Evolutionary conservation across 1,140 invertebrate species (phyloP).

Genomic region (Ostrea edulis): DNA sequence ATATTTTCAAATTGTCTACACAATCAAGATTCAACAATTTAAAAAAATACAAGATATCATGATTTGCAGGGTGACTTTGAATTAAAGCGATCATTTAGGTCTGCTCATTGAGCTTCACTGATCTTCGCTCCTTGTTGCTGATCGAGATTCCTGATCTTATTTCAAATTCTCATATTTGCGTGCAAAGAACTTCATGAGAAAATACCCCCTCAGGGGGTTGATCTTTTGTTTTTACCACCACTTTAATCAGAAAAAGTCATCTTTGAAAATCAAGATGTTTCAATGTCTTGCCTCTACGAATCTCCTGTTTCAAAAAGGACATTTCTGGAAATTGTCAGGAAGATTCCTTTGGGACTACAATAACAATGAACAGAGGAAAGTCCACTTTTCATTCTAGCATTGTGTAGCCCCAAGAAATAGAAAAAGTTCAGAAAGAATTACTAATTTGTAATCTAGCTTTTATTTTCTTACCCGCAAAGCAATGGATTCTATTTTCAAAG

Average conservation of each 20-base stretch:
- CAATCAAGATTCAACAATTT: conserved; percentile 29
- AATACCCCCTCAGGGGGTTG: not conserved
- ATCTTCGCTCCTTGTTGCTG: not conserved
- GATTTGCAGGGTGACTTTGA: conserved; percentile 12
- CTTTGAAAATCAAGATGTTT: conserved; percentile 31
- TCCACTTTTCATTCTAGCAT: not conserved
- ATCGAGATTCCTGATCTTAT: conserved; percentile 4
- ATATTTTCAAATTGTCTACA: conserved; percentile 21
- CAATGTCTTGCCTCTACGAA: not conserved
- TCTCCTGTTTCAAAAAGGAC: conserved; percentile 9
- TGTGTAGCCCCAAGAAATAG: not conserved
- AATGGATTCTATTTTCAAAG: conserved; percentile 10
- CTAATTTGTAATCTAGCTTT: not conserved
- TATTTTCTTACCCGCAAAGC: not conserved
- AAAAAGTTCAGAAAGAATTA: not conserved
- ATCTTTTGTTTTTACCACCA: not conserved
- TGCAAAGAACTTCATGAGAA: conserved; percentile 26
- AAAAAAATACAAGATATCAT: not conserved
- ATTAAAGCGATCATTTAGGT: conserved; percentile 15
- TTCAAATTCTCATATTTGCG: conserved; percentile 34
- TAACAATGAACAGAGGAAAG: not conserved
- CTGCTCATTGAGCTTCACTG: conserved; percentile 4
- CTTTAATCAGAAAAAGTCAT: conserved; percentile 18
- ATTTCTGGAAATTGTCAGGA: not conserved
- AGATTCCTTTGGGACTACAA: not conserved